These are phyloP conservation scores for Rhingia campestris DNA, from an alignment of 2,888 invertebrate species.

Conservation along the genomic window DNA sequence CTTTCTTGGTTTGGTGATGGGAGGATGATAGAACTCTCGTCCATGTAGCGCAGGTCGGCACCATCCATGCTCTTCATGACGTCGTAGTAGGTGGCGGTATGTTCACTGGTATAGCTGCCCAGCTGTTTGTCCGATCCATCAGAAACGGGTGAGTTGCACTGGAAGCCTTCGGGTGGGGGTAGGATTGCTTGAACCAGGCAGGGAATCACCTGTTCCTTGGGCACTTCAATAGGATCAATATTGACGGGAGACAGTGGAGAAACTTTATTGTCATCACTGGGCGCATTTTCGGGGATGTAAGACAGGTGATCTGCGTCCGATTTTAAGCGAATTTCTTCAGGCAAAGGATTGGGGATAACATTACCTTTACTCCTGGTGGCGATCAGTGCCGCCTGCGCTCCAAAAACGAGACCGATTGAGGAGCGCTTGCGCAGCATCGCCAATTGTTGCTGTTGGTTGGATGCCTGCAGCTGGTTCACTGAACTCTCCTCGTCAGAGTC, in stretches of 20 bases:
- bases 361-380: constrained; percentile 80
- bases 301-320: constrained; percentile 55
- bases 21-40: constrained; percentile 93
- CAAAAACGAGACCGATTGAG: constrained; percentile 82
- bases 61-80: constrained; percentile 91
- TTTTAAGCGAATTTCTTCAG: constrained; percentile 70
- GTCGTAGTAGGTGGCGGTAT: constrained; percentile 88
- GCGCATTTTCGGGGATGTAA: constrained; percentile 59
- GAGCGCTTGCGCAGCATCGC: constrained; percentile 81
- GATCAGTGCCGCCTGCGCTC: constrained; percentile 81
- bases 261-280: constrained; percentile 57
- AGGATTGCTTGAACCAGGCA: constrained; percentile 87
- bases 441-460: constrained; percentile 79
- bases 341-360: constrained; percentile 70
- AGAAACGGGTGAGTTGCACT: constrained; percentile 87
- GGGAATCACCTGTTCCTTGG: constrained; percentile 81
- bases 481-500: constrained; percentile 96
- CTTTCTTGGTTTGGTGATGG: constrained; percentile 91
- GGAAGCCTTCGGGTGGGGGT: constrained; percentile 89
- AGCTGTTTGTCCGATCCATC: constrained; percentile 86
- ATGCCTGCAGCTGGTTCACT: constrained; percentile 84
- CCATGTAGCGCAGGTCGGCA: constrained; percentile 95
- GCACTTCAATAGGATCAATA: constrained; percentile 81
- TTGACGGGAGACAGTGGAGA: constrained; percentile 81
- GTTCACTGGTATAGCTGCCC: constrained; percentile 84